Evolutionary conservation across 30 jellyfish, hydroid and myxozoan species (phyloP).

Genomic region (Hydractinia symbiolongicarpus): DNA sequence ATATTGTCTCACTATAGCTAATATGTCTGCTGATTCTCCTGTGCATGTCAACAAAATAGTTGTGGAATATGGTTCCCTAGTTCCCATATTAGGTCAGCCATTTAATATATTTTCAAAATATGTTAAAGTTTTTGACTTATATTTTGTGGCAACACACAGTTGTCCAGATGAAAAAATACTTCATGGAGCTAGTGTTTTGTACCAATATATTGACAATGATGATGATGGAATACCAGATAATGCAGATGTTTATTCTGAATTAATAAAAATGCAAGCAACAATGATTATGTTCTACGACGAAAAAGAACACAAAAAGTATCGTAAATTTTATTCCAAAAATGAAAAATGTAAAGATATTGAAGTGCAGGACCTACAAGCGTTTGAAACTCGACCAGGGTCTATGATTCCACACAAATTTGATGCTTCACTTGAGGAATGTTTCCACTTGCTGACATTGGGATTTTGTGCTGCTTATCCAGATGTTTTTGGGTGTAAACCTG

Average conservation of each 20-base stretch:
- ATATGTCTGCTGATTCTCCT: no score
- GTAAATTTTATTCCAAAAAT: no score
- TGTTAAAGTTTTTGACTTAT: slow-evolving; percentile 36
- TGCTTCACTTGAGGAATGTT: no score
- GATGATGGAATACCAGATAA: slow-evolving; percentile 49
- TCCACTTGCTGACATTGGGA: slow-evolving; percentile 25
- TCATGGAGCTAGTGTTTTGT: slow-evolving; percentile 39
- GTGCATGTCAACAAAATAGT: not conserved
- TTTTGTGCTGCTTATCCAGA: slow-evolving; percentile 30
- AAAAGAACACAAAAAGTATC: not conserved
- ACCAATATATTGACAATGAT: slow-evolving; percentile 47
- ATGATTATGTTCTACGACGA: slow-evolving; percentile 36
- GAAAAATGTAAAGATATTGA: no score
- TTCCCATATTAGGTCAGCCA: slow-evolving; percentile 28
- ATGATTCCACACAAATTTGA: no score
- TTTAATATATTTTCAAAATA: slow-evolving; percentile 37
- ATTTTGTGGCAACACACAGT: slow-evolving; percentile 39
- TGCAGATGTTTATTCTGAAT: slow-evolving; percentile 9
- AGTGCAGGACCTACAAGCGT: no score
- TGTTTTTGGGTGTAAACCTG: slow-evolving; percentile 31
- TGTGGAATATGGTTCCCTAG: slow-evolving; percentile 27
- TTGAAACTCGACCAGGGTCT: no score
- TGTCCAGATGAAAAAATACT: slow-evolving; percentile 30
- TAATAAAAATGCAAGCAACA: slow-evolving; percentile 30
- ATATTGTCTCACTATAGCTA: no score